Evolutionary conservation across 2,113 vertebrate species (phyloP).

Genomic region (Eleginops maclovinus): DNA sequence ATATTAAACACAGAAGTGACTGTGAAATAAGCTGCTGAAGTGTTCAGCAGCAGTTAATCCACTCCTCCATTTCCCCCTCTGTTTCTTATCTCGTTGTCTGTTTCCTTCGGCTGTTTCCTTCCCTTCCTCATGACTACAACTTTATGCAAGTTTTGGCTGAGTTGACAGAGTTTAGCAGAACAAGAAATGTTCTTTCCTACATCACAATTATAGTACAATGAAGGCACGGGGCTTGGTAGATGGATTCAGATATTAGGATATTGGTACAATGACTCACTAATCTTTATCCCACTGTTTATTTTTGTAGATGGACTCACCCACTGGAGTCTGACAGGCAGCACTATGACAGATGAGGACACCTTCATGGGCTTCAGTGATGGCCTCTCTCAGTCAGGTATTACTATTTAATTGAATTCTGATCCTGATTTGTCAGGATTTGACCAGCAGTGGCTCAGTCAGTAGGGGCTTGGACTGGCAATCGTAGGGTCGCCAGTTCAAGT

Average conservation of each 20-base stretch:
- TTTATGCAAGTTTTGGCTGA: constrained; percentile 47
- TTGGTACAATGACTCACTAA: constrained; percentile 16
- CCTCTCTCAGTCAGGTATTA: constrained; percentile 90
- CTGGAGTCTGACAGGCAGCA: constrained; percentile 91
- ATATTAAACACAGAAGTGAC: not conserved
- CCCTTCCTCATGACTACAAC: constrained; percentile 38
- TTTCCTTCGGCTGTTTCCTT: constrained; percentile 56
- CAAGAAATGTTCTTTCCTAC: constrained; percentile 4
- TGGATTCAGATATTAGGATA: constrained; percentile 14
- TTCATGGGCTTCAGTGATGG: constrained; percentile 94
- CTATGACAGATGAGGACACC: constrained; percentile 88
- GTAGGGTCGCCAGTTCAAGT: too few species aligned
- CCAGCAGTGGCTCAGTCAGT: too few species aligned
- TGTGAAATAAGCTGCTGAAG: constrained; percentile 23
- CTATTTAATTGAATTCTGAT: too few species aligned
- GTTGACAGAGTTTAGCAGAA: constrained; percentile 12
- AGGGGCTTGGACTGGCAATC: too few species aligned
- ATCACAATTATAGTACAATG: constrained; percentile 17
- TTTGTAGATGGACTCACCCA: constrained; percentile 92
- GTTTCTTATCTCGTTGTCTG: constrained; percentile 48
- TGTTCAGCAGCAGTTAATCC: constrained; percentile 16
- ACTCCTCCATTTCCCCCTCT: too few species aligned
- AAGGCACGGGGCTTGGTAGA: constrained; percentile 15
- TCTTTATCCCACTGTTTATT: constrained; percentile 19
- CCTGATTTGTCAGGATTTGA: too few species aligned